Base-by-base conservation (phyloP, 1,140 invertebrate genomes). In the Bombus fervidus region DNA sequence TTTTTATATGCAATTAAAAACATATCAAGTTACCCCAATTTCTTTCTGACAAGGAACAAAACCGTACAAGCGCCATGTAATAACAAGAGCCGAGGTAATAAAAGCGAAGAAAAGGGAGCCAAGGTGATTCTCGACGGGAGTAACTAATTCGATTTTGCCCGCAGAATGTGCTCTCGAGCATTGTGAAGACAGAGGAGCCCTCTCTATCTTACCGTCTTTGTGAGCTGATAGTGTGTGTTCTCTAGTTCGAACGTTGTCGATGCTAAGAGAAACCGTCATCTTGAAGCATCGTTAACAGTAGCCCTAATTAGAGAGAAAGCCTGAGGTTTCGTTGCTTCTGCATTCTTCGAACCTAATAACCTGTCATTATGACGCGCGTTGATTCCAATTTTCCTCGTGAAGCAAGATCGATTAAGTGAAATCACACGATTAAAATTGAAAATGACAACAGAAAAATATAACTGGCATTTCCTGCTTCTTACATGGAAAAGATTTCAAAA, bases 81-180 rank as follows among this genome's bases (percentile, higher is more conserved):
- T 68, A 68, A 34, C 41, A n/a, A 39, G 57, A 76, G 25, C 3
- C 15, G 1, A 22, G 34, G 28, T 62, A 69, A 39, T 9, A 64
- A 77, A 77, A 69, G 34, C 25, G 25, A 31, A 41, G 64, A 41
- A 68, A 31, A 84, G 31, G 43, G 34, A 53, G 59, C 53, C 22
- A 39, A 47, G 57, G 28, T n/a, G 43, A 43, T 37, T 18, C 53
- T 37, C 57, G 66, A 28, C 39, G 41, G 53, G 75, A 43, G 43
- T 8, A 64, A 66, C 47, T 78, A 88, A 89, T 85, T 83, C 57
- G 78, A 89, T 89, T 89, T 83, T 34, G 15, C 37, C 69, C 64
- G 77, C 53, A 37, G 28, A 83, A 86, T 88, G 69, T 62, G 37
- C 78, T 41, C 41, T 31, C 41, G 12, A 37, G 41, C 34, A 62